Evolutionary conservation across 2,113 vertebrate species (phyloP).

Genomic region (Chaetops frenatus): DNA sequence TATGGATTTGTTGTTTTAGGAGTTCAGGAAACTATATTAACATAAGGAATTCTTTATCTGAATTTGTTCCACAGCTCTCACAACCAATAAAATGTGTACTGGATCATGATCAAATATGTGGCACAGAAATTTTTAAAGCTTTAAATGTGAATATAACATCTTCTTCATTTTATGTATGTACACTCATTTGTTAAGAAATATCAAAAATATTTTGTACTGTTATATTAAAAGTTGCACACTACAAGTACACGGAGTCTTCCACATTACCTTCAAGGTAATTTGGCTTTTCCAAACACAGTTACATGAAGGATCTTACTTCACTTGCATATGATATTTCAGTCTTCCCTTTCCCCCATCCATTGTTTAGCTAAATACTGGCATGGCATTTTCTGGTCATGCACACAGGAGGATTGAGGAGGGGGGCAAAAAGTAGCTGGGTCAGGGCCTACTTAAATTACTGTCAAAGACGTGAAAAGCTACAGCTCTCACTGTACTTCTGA

Average conservation of each 20-base stretch:
- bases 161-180: background rate
- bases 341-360: background rate
- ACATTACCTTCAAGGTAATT: background rate
- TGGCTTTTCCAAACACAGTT: background rate
- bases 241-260: background rate
- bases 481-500: background rate
- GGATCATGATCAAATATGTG: background rate
- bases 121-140: background rate
- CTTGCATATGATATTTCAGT: background rate
- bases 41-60: background rate
- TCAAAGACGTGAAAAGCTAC: background rate
- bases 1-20: background rate
- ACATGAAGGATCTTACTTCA: background rate
- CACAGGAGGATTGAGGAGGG: background rate
- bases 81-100: background rate
- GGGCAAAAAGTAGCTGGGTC: background rate
- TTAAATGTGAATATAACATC: background rate
- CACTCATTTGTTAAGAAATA: background rate
- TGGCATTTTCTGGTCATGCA: background rate
- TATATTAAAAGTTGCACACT: background rate
- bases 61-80: background rate
- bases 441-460: background rate
- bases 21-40: background rate
- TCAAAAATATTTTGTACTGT: background rate
- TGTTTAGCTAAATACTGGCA: background rate